Evolutionary conservation across 2,797 vertebrate genomes (phyloP).

Genomic region (Hemibagrus guttatus): DNA sequence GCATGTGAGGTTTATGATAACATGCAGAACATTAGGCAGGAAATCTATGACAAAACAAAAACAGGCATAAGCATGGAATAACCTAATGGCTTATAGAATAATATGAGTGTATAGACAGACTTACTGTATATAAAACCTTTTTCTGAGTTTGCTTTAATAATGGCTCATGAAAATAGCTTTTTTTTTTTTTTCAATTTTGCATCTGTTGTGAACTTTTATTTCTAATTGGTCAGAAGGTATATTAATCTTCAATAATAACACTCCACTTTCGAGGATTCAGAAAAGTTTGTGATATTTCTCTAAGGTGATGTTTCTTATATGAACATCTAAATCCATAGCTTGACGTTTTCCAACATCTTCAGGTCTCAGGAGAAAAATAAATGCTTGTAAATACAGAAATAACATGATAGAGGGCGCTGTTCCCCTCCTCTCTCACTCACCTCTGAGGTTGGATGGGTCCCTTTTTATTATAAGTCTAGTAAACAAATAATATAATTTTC

Average conservation of each 20-base stretch:
- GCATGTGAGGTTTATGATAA: slow-evolving; percentile 16
- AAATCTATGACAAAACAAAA: slow-evolving; percentile 12
- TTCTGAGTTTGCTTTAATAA: too few species aligned
- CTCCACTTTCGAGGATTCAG: too few species aligned
- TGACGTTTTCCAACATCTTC: not conserved
- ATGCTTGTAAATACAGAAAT: not conserved
- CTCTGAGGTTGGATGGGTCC: not conserved
- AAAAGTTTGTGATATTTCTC: too few species aligned
- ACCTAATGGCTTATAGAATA: too few species aligned
- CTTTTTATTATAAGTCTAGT: not conserved
- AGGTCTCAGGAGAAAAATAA: not conserved
- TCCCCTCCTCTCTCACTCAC: not conserved
- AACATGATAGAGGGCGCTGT: slow-evolving; percentile 37
- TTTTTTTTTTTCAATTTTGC: too few species aligned
- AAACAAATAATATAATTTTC: not conserved
- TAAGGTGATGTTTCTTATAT: too few species aligned
- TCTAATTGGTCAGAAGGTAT: too few species aligned
- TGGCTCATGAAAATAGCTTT: too few species aligned
- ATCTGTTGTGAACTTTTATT: too few species aligned
- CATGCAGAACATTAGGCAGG: slow-evolving; percentile 14
- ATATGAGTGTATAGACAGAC: too few species aligned
- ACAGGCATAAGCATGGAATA: not conserved
- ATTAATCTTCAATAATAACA: not conserved
- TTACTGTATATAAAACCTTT: too few species aligned
- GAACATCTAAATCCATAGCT: too few species aligned